Base-by-base conservation (phyloP, 2,888 invertebrate genomes). In the Drosophila atripex region DNA sequence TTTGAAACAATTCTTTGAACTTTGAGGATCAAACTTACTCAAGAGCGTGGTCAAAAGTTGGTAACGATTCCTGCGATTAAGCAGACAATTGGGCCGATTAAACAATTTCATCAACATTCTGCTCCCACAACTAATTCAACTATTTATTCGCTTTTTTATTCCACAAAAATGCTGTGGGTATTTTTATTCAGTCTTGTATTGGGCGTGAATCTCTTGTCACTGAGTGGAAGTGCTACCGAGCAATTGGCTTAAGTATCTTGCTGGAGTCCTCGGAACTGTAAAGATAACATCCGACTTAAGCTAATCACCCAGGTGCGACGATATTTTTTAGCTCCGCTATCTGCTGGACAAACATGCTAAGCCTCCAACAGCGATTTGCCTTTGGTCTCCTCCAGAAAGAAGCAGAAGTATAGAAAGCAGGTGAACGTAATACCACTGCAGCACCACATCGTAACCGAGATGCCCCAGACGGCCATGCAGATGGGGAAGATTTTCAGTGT, bases 311-410 rank as follows among this genome's bases (percentile, higher is more conserved):
- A 8, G 68, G 18, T 49, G 46, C 47, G 47, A 49, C 21, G 18
- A 16, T 14, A 21, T 49, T 28, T 59, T 53, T 41, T 57, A 53
- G 52, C 38, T 30, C 41, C 38, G 47, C 43, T 61, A 71, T 61
- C 71, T 54, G 9, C n/a, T 7, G 12, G 7, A 38, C 30, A 52
- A 45, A 61, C 25, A 51, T n/a, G 21, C 45, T 70, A 82, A 39
- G 55, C 21, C 47, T 71, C 78, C 47, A 82, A 65, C 52, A 90
- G 50, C 3, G 79, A 78, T 74, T 86, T 89, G 12, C 89, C 88
- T 30, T 88, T 90, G 0, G 90, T 90, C 66, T 90, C 90, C 16
- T 80, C 77, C 9, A 90, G 58, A 43, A 71, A 85, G 12, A 80
- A 28, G 4, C 71, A 25, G 25, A 88, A 74, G 52, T 86, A 89